phyloP scores from a whole-genome alignment of 2,888 invertebrate genomes.

The Cephus nigrinus region DNA sequence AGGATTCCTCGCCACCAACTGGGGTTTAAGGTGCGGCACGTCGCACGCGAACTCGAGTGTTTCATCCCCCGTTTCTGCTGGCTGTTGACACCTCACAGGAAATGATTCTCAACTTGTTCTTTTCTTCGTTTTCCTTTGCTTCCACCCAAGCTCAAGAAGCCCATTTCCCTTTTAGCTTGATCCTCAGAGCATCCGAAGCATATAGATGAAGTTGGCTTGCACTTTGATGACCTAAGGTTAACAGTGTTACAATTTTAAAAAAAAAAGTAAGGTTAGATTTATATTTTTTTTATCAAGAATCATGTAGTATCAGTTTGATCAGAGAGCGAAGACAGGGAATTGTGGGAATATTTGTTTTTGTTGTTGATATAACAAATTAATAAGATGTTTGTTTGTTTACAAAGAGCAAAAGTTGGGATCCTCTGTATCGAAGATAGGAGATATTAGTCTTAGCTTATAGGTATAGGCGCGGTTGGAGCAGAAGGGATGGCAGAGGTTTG shows the following conservation, averaged over 20 bases:
- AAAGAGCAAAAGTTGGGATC: constrained; percentile 19
- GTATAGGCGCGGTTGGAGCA: constrained; percentile 41
- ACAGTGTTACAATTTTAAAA: not conserved
- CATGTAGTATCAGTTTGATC: not conserved
- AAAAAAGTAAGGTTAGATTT: not conserved
- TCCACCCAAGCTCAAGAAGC: not conserved
- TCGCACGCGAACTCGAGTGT: constrained; percentile 25
- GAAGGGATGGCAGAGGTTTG: constrained; percentile 30
- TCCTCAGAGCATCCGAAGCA: not conserved
- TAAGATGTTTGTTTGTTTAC: not conserved
- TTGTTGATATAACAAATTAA: not conserved
- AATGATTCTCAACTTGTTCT: constrained; percentile 16
- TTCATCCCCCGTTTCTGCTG: constrained; percentile 14
- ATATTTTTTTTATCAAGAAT: not conserved
- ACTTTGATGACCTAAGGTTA: not conserved
- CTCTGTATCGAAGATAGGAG: constrained; percentile 28
- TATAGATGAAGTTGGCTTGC: not conserved
- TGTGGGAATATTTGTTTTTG: not conserved
- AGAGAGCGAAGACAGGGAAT: not conserved
- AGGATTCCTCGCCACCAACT: not conserved
- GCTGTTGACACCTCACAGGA: constrained; percentile 19
- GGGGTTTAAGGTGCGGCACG: constrained; percentile 20
- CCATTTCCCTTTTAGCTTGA: not conserved
- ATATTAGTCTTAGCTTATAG: constrained; percentile 36
- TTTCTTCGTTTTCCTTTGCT: not conserved